A percentile compares a stretch with the other conserved stretches of the same genome.
These are phyloP conservation scores for Acanthis flammea DNA, from an alignment of 2,797 vertebrate species.

Conservation along the genomic window DNA sequence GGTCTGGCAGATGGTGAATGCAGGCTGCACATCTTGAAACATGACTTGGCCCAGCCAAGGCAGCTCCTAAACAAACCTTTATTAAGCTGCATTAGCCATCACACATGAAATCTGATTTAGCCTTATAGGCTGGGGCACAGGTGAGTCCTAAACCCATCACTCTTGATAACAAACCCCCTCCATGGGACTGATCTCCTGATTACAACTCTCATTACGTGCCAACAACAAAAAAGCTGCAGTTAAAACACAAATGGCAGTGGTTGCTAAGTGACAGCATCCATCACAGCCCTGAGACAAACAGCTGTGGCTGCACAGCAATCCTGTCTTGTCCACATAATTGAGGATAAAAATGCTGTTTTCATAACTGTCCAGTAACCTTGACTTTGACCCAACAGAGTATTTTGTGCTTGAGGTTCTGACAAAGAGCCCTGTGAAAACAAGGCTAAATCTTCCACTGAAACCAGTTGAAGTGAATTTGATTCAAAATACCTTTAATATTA, in stretches of 20 bases:
- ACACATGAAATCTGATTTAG: background rate
- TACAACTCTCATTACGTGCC: background rate
- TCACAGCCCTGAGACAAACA: background rate
- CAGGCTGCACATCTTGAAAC: background rate
- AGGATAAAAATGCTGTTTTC: background rate
- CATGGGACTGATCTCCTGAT: background rate
- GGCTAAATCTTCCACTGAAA: background rate
- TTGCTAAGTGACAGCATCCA: slow-evolving; percentile 59
- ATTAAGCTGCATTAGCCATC: background rate
- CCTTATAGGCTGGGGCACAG: background rate
- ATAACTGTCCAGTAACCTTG: background rate
- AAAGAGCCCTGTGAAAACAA: background rate
- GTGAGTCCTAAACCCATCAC: background rate
- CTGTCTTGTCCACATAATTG: background rate
- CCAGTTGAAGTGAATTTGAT: background rate
- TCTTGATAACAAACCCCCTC: background rate
- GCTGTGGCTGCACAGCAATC: background rate
- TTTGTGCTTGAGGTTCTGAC: background rate
- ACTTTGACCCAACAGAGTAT: background rate
- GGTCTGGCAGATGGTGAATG: background rate
- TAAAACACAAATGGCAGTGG: background rate
- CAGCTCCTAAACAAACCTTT: background rate
- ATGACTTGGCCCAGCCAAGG: background rate
- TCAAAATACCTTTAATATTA: background rate
- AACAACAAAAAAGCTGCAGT: background rate